These are phyloP conservation scores for Xenentodon cancila DNA, from an alignment of 2,797 vertebrate species.

Conservation along the genomic window DNA sequence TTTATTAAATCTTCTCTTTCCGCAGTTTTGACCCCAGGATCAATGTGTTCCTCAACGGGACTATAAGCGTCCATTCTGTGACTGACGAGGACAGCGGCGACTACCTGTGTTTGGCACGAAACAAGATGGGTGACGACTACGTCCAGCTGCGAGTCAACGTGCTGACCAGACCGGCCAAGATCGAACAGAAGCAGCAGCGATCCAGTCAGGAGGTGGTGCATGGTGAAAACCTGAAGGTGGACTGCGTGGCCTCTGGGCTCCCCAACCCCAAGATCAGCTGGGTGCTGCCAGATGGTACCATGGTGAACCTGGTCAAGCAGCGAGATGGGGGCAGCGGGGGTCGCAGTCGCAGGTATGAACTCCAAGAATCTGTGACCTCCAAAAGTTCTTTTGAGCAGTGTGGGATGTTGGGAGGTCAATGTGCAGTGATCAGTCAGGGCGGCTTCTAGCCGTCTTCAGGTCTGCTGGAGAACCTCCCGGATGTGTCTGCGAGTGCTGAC, in stretches of 20 bases:
- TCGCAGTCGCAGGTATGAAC: conserved; percentile 77
- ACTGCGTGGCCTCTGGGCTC: conserved; percentile 92
- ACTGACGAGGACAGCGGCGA: conserved; percentile 90
- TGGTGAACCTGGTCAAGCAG: conserved; percentile 87
- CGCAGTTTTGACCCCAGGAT: conserved; percentile 87
- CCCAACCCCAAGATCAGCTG: conserved; percentile 93
- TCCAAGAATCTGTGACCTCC: neutral
- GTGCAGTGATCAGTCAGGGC: too few relatives aligned
- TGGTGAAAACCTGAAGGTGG: conserved; percentile 88
- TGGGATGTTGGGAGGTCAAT: too few relatives aligned
- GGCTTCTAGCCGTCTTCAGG: too few relatives aligned
- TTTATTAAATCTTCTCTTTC: neutral
- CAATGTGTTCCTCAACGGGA: conserved; percentile 88
- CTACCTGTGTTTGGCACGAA: conserved; percentile 91
- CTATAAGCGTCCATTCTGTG: conserved; percentile 82
- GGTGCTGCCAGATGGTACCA: conserved; percentile 92
- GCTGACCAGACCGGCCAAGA: conserved; percentile 89
- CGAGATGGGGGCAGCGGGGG: conserved; percentile 70
- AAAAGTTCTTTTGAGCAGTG: neutral
- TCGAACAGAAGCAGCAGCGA: conserved; percentile 84
- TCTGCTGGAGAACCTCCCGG: too few relatives aligned
- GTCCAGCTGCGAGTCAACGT: conserved; percentile 85
- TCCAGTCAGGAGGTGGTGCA: conserved; percentile 85
- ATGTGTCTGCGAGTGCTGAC: too few relatives aligned
- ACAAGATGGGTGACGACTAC: conserved; percentile 90